Evolutionary conservation across 1,140 invertebrate species (phyloP), one percentile per base, ranked within the genome.

Genomic region (Drosophila fuyamai): DNA sequence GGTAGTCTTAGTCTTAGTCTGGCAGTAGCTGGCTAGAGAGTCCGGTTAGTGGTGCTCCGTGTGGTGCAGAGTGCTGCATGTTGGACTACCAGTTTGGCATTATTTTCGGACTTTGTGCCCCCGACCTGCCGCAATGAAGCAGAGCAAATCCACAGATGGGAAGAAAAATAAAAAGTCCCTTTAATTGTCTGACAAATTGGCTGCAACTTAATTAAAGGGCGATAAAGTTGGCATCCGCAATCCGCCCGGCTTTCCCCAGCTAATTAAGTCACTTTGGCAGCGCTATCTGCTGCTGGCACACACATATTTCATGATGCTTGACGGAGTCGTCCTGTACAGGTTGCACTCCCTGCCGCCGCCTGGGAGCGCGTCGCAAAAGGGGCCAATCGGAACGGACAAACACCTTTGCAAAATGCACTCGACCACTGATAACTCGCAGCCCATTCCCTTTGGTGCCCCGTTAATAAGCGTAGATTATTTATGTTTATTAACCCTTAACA

Each of bases 401-500:
- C 85, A 89, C 85, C 85, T 89, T 89, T 89, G 85, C 84, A 89
- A 89, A 89, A 90, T 89, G 85, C 85, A 89, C 81, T 71, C 53
- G 68, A 63, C 57, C 71, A 43, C 75, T 77, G 85, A 89, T 89
- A 89, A 79, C 73, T 50, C 14, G 66, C 60, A 44, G 76, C 60
- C 47, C 47, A 29, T 72, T 78, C 40, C 70, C 79, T 68, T 60
- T 71, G 43, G 41, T 32, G 67, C 65, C 57, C 84, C 73, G 81
- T 89, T 91, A 91, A 91, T 91, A 91, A 91, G 90, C 82, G 75
- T 76, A 83, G 90, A 91, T 91, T 91, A 91, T 91, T 91, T 91
- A 90, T 92, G 90, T 91, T 92, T 91, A 91, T 92, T 90, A 92
- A 88, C 90, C 82, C 82, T 91, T 90, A 89, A 90, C 90, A 91